Percentiles rank a stretch among this genome's conserved stretches.
These are phyloP conservation scores for Chaetophractus vellerosus DNA, from an alignment of 2,797 vertebrate species.

Conservation along the genomic window DNA sequence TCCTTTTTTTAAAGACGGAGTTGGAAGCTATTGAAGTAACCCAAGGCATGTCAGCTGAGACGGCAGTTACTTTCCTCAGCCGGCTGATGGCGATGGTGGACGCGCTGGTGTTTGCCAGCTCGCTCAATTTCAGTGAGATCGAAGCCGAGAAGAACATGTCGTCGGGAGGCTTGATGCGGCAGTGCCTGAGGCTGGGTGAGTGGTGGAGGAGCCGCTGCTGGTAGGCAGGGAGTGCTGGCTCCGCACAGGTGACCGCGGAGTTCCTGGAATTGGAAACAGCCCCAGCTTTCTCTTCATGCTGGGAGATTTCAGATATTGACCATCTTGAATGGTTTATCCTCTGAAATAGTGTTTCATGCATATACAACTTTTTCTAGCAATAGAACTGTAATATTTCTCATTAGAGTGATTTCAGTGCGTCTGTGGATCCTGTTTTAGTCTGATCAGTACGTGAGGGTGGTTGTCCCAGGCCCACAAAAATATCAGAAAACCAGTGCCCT, in stretches of 20 bases:
- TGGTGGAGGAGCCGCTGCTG: conserved; percentile 77
- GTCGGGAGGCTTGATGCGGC: conserved; percentile 98
- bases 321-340: background rate
- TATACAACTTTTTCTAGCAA: conserved; percentile 17
- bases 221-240: background rate
- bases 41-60: conserved; percentile 99
- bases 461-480: background rate
- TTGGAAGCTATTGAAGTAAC: conserved; percentile 97
- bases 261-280: background rate
- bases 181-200: conserved; percentile 97
- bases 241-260: conserved; percentile 60
- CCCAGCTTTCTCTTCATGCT: background rate
- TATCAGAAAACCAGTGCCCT: background rate
- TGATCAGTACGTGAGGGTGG: background rate
- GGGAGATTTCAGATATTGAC: background rate
- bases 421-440: background rate
- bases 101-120: conserved; percentile 98
- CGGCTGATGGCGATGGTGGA: conserved; percentile 99
- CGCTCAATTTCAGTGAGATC: conserved; percentile 99
- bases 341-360: conserved; percentile 18
- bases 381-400: background rate
- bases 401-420: conserved; percentile 31
- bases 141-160: conserved; percentile 99
- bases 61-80: conserved; percentile 97
- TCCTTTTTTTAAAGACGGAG: conserved; percentile 93